Percentiles rank a stretch among this genome's conserved stretches.
These are phyloP conservation scores for Oligia latruncula DNA, from an alignment of 2,888 invertebrate species.

Conservation along the genomic window DNA sequence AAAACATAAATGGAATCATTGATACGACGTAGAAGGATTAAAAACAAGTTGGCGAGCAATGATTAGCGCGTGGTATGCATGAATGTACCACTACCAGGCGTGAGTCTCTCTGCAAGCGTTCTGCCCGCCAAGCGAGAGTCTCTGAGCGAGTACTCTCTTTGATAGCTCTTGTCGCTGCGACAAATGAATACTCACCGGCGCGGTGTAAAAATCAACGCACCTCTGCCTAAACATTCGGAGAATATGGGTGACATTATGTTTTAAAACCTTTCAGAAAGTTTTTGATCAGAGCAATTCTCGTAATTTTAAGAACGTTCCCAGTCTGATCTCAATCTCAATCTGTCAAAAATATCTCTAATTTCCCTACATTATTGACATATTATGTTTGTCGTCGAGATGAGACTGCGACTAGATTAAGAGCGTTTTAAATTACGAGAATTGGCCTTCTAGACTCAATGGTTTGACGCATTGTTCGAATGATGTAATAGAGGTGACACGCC, in stretches of 20 bases:
- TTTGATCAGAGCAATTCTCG: not conserved
- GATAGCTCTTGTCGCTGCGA: not conserved
- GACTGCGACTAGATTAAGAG: too few species aligned
- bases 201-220: not conserved
- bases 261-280: not conserved
- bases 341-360: too few species aligned
- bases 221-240: not conserved
- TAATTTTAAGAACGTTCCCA: too few species aligned
- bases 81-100: not conserved
- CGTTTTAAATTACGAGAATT: too few species aligned
- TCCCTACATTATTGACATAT: too few species aligned
- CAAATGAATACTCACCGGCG: not conserved
- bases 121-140: too few species aligned
- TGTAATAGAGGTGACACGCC: not conserved
- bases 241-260: not conserved
- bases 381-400: too few species aligned
- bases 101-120: not conserved
- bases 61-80: too few species aligned
- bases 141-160: not conserved
- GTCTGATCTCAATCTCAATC: too few species aligned
- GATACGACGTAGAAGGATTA: not conserved
- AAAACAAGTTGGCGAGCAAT: not conserved
- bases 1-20: not conserved
- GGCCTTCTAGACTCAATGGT: not conserved
- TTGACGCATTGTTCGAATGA: not conserved